Base-by-base conservation (phyloP, 2,888 invertebrate genomes). In the Podabrus alpinus region DNA sequence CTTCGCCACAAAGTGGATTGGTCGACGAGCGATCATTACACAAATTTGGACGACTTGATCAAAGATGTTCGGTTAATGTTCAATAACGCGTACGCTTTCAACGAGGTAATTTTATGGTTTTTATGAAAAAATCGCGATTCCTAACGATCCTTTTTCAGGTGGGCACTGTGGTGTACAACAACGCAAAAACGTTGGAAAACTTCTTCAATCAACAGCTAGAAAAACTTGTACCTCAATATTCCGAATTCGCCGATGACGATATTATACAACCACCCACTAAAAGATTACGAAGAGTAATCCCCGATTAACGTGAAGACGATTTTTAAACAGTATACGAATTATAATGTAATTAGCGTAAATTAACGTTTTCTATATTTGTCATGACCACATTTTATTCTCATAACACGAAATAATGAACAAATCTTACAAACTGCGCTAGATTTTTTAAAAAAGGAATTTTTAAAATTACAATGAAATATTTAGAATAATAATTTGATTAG, bases 41-140 rank as follows among this genome's bases (percentile, higher is more conserved):
- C 91, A 81, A 91, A 91, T 84, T 90, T 94, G 72, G 90, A 92
- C 82, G 92, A 94, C 81, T 93, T 97, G 86, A 90, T 97, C 74
- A 88, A 91, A 72, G 97, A 97, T 88, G 92, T 95, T 79, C 91
- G 95, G 74, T 90, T 94, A 82, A 93, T 97, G 86, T 97, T 97
- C 89, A 93, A 92, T 86, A 97, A 97, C 89, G 97, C 96, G 60
- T 94, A 93, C 86, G 89, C 90, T 16, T 96, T 93, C 87, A 96
- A 97, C 89, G 91, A 93, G 85, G 97, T 96, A 88, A 90, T 75
- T 75, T 66, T 67, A 74, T 16, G 3, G 10, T 25, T 71, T 45
- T 16, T 24, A 69, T 25, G n/a, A 9, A 66, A 15, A 60, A 10
- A 2, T 68, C 17, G 17, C 1, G 13, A 45, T 21, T 62, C 5